Evolutionary conservation across 1,140 invertebrate genomes (phyloP), one percentile per base, ranked within the genome.

Genomic region (Trissolcus basalis): DNA sequence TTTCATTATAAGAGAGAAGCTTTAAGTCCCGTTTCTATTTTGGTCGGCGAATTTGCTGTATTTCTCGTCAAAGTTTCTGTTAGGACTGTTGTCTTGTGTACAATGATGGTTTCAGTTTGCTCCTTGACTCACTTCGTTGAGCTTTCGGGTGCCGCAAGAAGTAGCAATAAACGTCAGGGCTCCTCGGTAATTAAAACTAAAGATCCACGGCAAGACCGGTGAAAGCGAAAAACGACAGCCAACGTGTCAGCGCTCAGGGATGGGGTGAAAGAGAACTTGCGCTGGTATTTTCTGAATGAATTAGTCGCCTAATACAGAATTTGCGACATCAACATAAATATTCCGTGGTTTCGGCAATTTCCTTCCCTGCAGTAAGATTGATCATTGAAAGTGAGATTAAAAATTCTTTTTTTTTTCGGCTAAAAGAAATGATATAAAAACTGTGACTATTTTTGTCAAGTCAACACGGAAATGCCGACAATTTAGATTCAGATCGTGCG

Each of bases 111-210:
- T 77, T 51, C 73, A 55, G 75, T 72, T 73, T 69, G 41, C 72
- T 36, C 60, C 67, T 65, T 59, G 60, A 81, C 80, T 81, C 79
- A 79, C 78, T 63, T 79, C 75, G 73, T 76, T 71, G 59, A 61
- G 69, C 65, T 73, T 65, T 69, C 79, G 43, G 75, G 68, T 56
- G 80, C 83, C 80, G 64, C 83, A 86, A 86, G 84, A 85, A 85
- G 81, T 79, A 81, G 84, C 83, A 87, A 87, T 86, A 87, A 87
- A 86, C 86, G 85, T 87, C 85, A 86, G 82, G 82, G 60, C 78
- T 82, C 70, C 61, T 61, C 72, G 81, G 83, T 85, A 87, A 87
- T 87, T 86, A 87, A 87, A 87, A 86, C 85, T 86, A 86, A 87
- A 87, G 83, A 87, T 86, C 81, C 81, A 58, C 63, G 69, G 65